phyloP scores from a whole-genome alignment of 2,113 vertebrate species.

The Hystrix cristata region DNA sequence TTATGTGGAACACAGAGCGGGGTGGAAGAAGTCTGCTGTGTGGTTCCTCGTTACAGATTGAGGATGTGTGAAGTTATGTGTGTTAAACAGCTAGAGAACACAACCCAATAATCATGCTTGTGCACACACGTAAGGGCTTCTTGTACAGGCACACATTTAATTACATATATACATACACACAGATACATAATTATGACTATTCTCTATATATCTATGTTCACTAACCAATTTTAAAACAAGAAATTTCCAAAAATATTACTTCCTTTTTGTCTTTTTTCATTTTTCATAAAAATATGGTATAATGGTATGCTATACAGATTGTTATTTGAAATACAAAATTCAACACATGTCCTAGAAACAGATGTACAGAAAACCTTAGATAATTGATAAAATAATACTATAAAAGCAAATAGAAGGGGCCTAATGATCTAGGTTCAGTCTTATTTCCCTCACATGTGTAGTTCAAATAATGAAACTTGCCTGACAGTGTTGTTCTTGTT shows the following conservation, averaged over 20 bases:
- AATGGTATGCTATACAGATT: not conserved
- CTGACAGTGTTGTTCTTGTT: not conserved
- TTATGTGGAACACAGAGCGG: not conserved
- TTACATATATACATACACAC: not conserved
- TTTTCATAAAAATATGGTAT: not conserved
- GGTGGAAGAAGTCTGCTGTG: not conserved
- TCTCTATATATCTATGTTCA: not conserved
- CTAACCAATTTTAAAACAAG: not conserved
- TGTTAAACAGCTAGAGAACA: not conserved
- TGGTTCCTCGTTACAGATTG: not conserved
- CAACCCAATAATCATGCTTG: not conserved
- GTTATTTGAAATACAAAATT: constrained; percentile 6
- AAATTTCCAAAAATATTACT: not conserved
- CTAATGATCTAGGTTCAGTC: not conserved
- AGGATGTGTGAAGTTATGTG: not conserved
- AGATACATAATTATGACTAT: not conserved
- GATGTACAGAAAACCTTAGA: not conserved
- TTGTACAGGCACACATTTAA: not conserved
- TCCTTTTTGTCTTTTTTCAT: not conserved
- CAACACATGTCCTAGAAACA: not conserved
- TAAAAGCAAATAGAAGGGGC: not conserved
- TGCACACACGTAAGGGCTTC: not conserved
- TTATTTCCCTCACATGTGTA: not conserved
- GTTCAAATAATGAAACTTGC: not conserved
- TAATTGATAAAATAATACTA: not conserved